These are phyloP conservation scores for Zaprionus inermis DNA, from an alignment of 1,140 invertebrate genomes.

Conservation along the genomic window DNA sequence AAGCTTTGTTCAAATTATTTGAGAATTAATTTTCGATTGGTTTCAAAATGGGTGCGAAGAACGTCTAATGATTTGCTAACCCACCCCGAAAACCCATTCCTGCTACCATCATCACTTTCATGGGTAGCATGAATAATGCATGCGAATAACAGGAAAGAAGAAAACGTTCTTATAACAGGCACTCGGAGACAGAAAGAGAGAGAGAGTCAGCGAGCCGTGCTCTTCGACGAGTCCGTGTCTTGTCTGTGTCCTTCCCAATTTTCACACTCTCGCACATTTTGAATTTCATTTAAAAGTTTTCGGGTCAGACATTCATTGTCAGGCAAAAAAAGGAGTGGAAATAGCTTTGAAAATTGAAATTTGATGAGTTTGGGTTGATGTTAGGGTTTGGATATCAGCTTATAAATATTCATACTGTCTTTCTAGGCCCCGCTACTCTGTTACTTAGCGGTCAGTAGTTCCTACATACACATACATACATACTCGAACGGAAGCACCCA, in stretches of 20 bases:
- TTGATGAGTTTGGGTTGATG: slow-evolving; percentile 1
- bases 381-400: slow-evolving; percentile 27
- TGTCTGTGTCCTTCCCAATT: slow-evolving; percentile 41
- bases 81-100: neutral
- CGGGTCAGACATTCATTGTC: slow-evolving; percentile 56
- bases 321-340: neutral
- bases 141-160: slow-evolving; percentile 25
- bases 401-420: slow-evolving; percentile 79
- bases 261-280: slow-evolving; percentile 65
- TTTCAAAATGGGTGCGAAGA: slow-evolving; percentile 45
- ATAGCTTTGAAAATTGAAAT: slow-evolving; percentile 35
- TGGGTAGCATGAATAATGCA: slow-evolving; percentile 67
- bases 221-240: neutral
- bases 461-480: too few relatives aligned
- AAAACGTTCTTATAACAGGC: slow-evolving; percentile 20
- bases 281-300: slow-evolving; percentile 49
- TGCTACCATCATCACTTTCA: neutral
- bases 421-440: neutral
- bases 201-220: neutral
- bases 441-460: slow-evolving; percentile 10
- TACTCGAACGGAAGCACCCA: neutral
- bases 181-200: neutral
- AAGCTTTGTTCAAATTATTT: slow-evolving; percentile 71
- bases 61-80: slow-evolving; percentile 2
- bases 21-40: slow-evolving; percentile 79